Evolutionary conservation across 2,888 invertebrate species (phyloP).

Genomic region (Achlya flavicornis): DNA sequence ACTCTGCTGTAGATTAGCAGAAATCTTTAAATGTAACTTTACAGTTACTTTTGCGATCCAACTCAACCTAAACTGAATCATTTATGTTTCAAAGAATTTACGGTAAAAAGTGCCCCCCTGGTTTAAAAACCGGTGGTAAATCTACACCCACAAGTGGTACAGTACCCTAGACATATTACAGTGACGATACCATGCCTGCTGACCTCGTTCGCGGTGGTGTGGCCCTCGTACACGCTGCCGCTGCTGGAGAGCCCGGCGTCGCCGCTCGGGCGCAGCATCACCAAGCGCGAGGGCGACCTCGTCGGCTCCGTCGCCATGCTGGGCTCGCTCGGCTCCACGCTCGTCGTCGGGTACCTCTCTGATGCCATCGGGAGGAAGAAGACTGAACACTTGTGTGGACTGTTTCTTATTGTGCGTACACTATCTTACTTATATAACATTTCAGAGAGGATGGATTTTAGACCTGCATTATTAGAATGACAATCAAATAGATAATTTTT

Average conservation of each 20-base stretch:
- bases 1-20: too few species aligned
- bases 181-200: conserved; percentile 35
- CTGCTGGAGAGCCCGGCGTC: conserved; percentile 35
- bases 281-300: conserved; percentile 35
- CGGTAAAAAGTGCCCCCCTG: too few species aligned
- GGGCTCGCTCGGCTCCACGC: conserved; percentile 34
- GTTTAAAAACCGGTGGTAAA: too few species aligned
- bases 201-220: conserved; percentile 31
- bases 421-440: neutral
- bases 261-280: conserved; percentile 38
- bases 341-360: conserved; percentile 31
- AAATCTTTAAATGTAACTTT: too few species aligned
- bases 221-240: conserved; percentile 48
- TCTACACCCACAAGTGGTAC: too few species aligned
- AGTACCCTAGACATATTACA: conserved; percentile 23
- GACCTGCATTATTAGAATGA: too few species aligned
- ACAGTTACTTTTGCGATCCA: too few species aligned
- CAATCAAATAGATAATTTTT: too few species aligned
- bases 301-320: conserved; percentile 46
- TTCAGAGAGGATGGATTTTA: too few species aligned
- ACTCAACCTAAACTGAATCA: too few species aligned
- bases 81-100: too few species aligned
- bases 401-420: conserved; percentile 39
- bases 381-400: conserved; percentile 33
- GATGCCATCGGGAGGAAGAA: conserved; percentile 47